Conservation (phyloP, 2,888 invertebrate species). For the Nomada hirtipes region DNA sequence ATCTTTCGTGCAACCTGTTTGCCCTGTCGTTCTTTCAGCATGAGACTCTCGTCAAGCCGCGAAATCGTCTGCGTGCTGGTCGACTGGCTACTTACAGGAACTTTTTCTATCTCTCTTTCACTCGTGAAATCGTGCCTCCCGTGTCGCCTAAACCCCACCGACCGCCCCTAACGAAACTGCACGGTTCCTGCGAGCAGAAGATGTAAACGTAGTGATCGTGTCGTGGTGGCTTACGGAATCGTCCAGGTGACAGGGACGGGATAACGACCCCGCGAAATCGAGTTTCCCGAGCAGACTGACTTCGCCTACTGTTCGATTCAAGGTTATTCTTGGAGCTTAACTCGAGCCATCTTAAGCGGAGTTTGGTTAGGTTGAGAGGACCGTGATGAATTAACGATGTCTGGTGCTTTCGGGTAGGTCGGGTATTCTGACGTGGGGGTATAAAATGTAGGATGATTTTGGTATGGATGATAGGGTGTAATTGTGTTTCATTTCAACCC, state of each 20-base stretch:
- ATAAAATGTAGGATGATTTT: not conserved
- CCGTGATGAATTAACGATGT: not conserved
- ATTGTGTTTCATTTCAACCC: not conserved
- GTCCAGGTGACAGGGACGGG: constrained; percentile 13
- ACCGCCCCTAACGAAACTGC: constrained; percentile 17
- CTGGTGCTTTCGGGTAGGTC: not conserved
- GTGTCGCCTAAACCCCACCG: not conserved
- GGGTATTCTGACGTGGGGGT: not conserved
- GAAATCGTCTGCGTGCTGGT: constrained; percentile 39
- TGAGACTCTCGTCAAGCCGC: constrained; percentile 13
- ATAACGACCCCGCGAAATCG: not conserved
- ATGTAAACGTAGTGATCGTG: constrained; percentile 23
- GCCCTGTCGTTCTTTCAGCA: constrained; percentile 6
- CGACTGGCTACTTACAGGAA: constrained; percentile 70
- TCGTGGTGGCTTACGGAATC: constrained; percentile 42
- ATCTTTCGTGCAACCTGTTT: constrained; percentile 3
- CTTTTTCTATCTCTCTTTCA: constrained; percentile 71
- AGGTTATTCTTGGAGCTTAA: constrained; percentile 1
- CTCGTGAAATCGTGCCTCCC: constrained; percentile 74
- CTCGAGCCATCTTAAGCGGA: not conserved
- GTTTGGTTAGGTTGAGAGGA: not conserved
- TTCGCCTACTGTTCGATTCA: not conserved
- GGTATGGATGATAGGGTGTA: not conserved
- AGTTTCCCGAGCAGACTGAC: not conserved
- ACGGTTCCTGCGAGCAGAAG: constrained; percentile 10